Percentiles rank a stretch among this genome's conserved stretches.
These are phyloP conservation scores for Oreochromis spilurus DNA, from an alignment of 2,113 vertebrate species.

Conservation along the genomic window DNA sequence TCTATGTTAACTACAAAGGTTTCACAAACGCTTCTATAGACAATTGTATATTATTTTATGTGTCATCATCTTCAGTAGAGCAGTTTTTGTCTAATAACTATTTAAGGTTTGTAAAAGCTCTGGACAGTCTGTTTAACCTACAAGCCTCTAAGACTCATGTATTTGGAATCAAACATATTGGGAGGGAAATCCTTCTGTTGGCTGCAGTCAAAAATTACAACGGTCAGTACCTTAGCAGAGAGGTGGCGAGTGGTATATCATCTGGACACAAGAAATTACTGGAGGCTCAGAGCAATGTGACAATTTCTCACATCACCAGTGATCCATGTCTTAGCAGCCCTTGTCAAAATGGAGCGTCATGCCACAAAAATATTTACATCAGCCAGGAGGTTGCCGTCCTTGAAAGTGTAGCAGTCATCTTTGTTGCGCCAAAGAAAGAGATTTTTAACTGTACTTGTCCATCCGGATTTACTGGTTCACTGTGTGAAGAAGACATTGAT, in stretches of 20 bases:
- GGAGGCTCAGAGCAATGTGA: conserved; percentile 67
- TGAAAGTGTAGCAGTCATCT: conserved; percentile 67
- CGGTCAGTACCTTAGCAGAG: conserved; percentile 66
- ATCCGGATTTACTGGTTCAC: conserved; percentile 57
- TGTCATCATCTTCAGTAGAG: conserved; percentile 58
- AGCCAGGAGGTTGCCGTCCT: conserved; percentile 61
- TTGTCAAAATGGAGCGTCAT: conserved; percentile 68
- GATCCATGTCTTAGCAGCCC: conserved; percentile 67
- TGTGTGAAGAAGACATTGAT: conserved; percentile 70
- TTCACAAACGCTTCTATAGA: conserved; percentile 73
- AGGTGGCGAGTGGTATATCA: conserved; percentile 67
- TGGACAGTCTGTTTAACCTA: conserved; percentile 73
- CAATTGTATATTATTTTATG: conserved; percentile 71
- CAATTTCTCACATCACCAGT: conserved; percentile 68
- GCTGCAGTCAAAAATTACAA: conserved; percentile 72
- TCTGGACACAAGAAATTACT: conserved; percentile 64
- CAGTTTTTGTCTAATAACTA: conserved; percentile 71
- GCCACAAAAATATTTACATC: conserved; percentile 68
- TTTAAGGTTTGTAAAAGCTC: conserved; percentile 69
- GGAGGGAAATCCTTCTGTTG: conserved; percentile 62
- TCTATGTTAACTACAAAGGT: conserved; percentile 74
- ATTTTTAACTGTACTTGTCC: conserved; percentile 70
- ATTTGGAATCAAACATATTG: conserved; percentile 70
- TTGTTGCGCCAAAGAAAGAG: conserved; percentile 69
- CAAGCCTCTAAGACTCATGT: conserved; percentile 75